phyloP scores from a whole-genome alignment of 2,797 vertebrate genomes.

The Gallinago nigripennis region DNA sequence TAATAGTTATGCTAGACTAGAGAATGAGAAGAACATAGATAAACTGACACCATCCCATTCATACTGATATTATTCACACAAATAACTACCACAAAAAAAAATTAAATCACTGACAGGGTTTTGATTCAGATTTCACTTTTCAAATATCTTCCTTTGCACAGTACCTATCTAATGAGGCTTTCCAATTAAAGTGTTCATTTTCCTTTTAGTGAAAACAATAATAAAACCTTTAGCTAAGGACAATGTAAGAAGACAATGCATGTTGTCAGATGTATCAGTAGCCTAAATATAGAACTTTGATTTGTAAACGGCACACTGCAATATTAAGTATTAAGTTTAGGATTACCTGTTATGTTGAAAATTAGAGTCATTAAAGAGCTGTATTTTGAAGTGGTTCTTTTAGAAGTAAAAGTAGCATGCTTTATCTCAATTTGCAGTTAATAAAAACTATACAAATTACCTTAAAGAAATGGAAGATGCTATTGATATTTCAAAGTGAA shows the following conservation, averaged over 20 bases:
- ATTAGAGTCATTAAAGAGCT: neutral
- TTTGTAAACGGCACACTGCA: neutral
- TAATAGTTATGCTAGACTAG: neutral
- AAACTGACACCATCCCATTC: neutral
- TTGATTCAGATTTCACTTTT: neutral
- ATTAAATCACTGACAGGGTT: rapidly evolving
- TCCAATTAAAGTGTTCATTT: neutral
- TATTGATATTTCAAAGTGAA: neutral
- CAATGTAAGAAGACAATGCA: neutral
- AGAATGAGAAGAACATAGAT: neutral
- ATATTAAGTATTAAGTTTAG: neutral
- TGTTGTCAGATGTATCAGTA: neutral
- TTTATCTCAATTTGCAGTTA: neutral
- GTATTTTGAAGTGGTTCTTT: neutral
- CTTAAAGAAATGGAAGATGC: neutral
- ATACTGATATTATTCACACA: neutral
- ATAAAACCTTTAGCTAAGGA: neutral
- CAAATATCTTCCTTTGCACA: neutral
- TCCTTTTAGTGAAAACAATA: neutral
- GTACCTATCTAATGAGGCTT: neutral
- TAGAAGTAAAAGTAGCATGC: neutral
- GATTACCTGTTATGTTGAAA: neutral
- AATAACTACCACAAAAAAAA: neutral
- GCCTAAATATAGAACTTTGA: neutral
- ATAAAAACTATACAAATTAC: neutral